Evolutionary conservation across 2,113 vertebrate genomes (phyloP).

Genomic region (Malurus melanocephalus): DNA sequence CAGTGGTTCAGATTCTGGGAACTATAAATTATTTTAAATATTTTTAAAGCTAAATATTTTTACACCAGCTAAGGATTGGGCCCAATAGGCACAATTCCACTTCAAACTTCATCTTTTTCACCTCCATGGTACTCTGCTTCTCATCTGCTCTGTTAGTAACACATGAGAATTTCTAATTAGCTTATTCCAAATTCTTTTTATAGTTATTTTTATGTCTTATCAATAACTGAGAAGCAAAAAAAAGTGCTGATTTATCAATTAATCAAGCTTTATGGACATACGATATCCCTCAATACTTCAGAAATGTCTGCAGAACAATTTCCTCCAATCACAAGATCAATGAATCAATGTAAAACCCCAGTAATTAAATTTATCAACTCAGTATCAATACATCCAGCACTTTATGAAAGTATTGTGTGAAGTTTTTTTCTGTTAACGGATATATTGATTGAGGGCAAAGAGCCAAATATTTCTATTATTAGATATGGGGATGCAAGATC

Average conservation of each 20-base stretch:
- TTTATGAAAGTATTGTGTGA: slow-evolving; percentile 57
- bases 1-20: not conserved
- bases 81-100: not conserved
- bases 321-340: slow-evolving; percentile 60
- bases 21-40: not conserved
- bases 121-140: not conserved
- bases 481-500: slow-evolving; percentile 46
- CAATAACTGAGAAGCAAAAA: slow-evolving; percentile 4
- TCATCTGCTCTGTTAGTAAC: not conserved
- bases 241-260: slow-evolving; percentile 58
- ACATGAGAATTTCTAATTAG: not conserved
- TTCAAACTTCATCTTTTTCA: not conserved
- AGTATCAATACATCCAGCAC: slow-evolving; percentile 49
- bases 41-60: not conserved
- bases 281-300: slow-evolving; percentile 54
- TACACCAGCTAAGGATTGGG: not conserved
- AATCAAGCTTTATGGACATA: slow-evolving; percentile 54
- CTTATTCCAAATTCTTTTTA: not conserved
- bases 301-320: slow-evolving; percentile 58
- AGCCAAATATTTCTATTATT: slow-evolving; percentile 63
- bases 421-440: slow-evolving; percentile 61
- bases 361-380: slow-evolving; percentile 68
- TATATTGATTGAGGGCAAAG: slow-evolving; percentile 66
- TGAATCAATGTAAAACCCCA: slow-evolving; percentile 64
- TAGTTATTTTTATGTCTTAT: slow-evolving; percentile 31